These are phyloP conservation scores for Ailuropoda melanoleuca DNA, from an alignment of 2,113 vertebrate genomes.

Conservation along the genomic window DNA sequence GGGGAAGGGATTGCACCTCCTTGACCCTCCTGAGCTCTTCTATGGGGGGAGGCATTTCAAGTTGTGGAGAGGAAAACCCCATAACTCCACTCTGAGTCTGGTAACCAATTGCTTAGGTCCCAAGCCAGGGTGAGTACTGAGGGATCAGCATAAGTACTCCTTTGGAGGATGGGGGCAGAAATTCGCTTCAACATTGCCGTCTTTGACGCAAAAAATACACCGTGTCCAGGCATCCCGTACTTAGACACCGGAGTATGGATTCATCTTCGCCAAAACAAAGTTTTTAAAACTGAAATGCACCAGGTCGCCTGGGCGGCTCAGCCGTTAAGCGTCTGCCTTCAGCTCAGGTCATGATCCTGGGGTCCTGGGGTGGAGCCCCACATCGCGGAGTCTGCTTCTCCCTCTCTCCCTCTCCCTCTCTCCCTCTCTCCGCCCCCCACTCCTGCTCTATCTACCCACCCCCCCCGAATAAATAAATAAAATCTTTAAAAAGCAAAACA, in stretches of 20 bases:
- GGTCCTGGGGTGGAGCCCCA: too few species aligned
- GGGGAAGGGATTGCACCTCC: not conserved
- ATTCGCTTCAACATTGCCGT: not conserved
- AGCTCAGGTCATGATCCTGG: too few species aligned
- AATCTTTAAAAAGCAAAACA: too few species aligned
- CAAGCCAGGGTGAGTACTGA: not conserved
- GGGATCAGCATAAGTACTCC: too few species aligned
- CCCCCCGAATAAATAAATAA: too few species aligned
- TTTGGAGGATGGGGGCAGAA: not conserved
- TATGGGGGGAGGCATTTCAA: not conserved
- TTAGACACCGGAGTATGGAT: not conserved
- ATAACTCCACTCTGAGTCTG: not conserved
- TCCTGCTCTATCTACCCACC: too few species aligned
- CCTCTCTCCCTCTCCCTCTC: too few species aligned
- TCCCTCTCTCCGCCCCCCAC: too few species aligned
- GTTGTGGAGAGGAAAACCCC: not conserved
- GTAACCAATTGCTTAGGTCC: not conserved
- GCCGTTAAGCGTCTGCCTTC: too few species aligned
- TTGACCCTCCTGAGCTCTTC: not conserved
- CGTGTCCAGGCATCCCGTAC: not conserved
- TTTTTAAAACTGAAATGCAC: not conserved
- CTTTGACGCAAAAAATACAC: not conserved
- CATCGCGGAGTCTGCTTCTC: too few species aligned
- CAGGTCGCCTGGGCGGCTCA: too few species aligned
- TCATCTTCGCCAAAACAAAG: not conserved